Evolutionary conservation across 2,888 invertebrate species (phyloP).

Genomic region (Cryptops parisi): DNA sequence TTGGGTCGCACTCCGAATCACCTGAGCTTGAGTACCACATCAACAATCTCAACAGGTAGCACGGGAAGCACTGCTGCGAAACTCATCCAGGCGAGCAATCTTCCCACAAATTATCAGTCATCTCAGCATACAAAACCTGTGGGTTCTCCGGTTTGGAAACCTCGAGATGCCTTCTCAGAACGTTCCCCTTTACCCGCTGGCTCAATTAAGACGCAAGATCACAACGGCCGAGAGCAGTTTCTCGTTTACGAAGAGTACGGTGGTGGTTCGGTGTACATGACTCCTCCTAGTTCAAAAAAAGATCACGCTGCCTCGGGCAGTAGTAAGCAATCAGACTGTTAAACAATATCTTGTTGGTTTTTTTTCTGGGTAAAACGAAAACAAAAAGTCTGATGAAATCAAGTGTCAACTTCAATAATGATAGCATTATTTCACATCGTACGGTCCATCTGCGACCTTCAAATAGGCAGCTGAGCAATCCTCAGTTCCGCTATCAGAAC

Average conservation of each 20-base stretch:
- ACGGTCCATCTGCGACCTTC: no score
- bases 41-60: slow-evolving; percentile 83
- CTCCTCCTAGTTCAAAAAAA: slow-evolving; percentile 21
- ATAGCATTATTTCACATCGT: no score
- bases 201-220: slow-evolving; percentile 12
- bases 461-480: no score
- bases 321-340: neutral
- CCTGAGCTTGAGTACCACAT: slow-evolving; percentile 81
- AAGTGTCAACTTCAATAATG: no score
- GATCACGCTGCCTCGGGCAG: slow-evolving; percentile 3
- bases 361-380: no score
- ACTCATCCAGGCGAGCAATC: slow-evolving; percentile 84
- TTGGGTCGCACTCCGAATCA: slow-evolving; percentile 86
- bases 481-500: no score
- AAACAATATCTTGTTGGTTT: no score
- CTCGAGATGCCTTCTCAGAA: slow-evolving; percentile 56
- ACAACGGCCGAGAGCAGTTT: slow-evolving; percentile 20
- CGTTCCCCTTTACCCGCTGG: slow-evolving; percentile 26
- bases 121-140: slow-evolving; percentile 29
- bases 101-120: slow-evolving; percentile 81
- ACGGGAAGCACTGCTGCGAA: slow-evolving; percentile 76
- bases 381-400: no score
- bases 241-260: slow-evolving; percentile 23
- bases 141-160: slow-evolving; percentile 98
- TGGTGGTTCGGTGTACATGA: slow-evolving; percentile 21